Base-by-base conservation (phyloP, 2,888 invertebrate species). In the Malachius bipustulatus region DNA sequence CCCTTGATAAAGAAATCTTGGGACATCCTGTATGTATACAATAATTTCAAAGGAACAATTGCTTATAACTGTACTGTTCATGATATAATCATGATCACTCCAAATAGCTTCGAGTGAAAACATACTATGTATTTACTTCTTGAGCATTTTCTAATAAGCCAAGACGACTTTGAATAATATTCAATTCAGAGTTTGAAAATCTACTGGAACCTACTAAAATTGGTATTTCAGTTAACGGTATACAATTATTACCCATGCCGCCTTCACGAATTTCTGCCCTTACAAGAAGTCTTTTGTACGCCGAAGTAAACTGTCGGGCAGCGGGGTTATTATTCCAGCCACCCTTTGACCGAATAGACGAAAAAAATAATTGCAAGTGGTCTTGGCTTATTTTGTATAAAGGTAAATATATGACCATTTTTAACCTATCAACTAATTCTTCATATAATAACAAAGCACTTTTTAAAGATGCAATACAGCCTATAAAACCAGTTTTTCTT, bases 251-350 rank as follows among this genome's bases (percentile, higher is more conserved):
- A 28, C 41, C 43, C 16, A 38, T 19, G n/a, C 36, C 42, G 28
- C 32, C 32, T n/a, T 32, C 36, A 2, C 38, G 32, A 12, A 44
- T 26, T 35, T 40, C 43, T 10, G 31, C 37, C 16, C 37, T 4
- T 11, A 42, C 31, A 12, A 44, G 30, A n/a, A 45, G 27, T 32
- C 41, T 40, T 33, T 44, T 43, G 32, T 46, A 46, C 2, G 44
- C 39, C 4, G 36, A 30, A 8, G 26, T 33, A 36, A 45, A 44
- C 13, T 45, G 44, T 4, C 38, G 16, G 10, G 32, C 32, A 6
- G 44, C 45, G 2, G 46, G 46, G 35, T 46, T 46, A 26, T 45
- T 46, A 34, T 46, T 46, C 35, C 38, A 43, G 4, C 44, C 46
- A 3, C 46, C 46, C 35, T 32, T 36, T 4, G 37, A 34, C n/a